A percentile compares a stretch with the other conserved stretches of the same genome.
These are phyloP conservation scores for Numenius arquata DNA, from an alignment of 2,113 vertebrate genomes.

Conservation along the genomic window DNA sequence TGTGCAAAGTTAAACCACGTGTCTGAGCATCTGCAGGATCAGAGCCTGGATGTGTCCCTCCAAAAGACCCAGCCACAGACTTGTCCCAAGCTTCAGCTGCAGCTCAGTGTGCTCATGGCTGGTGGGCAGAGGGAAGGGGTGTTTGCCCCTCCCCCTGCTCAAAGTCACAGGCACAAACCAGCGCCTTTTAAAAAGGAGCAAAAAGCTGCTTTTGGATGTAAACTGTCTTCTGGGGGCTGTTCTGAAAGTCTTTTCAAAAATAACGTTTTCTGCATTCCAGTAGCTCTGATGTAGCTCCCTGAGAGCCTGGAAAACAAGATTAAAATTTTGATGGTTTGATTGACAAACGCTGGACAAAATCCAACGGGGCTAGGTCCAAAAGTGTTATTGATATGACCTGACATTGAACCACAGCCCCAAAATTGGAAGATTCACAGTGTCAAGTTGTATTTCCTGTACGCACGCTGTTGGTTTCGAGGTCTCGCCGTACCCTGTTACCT, in stretches of 20 bases:
- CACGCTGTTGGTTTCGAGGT: neutral
- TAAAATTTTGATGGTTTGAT: neutral
- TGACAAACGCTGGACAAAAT: neutral
- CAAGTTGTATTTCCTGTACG: neutral
- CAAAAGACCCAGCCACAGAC: neutral
- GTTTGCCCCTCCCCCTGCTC: neutral
- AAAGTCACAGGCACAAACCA: neutral
- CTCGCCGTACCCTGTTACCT: neutral
- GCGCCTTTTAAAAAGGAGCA: neutral
- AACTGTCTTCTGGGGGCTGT: neutral
- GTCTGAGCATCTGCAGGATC: neutral
- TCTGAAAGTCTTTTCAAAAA: neutral
- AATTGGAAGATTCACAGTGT: rapidly evolving
- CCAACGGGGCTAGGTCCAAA: neutral
- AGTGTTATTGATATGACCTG: neutral
- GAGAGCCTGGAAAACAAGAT: neutral
- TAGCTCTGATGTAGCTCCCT: neutral
- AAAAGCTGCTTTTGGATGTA: neutral
- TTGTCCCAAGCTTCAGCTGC: neutral
- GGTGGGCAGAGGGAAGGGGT: neutral
- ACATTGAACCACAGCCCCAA: neutral
- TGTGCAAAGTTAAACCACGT: neutral
- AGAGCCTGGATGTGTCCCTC: neutral
- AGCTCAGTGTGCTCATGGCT: neutral
- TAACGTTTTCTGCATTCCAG: neutral